A percentile compares a stretch with the other conserved stretches of the same genome.
Conservation (phyloP, 2,113 vertebrate genomes). For the Argyrosomus japonicus region DNA sequence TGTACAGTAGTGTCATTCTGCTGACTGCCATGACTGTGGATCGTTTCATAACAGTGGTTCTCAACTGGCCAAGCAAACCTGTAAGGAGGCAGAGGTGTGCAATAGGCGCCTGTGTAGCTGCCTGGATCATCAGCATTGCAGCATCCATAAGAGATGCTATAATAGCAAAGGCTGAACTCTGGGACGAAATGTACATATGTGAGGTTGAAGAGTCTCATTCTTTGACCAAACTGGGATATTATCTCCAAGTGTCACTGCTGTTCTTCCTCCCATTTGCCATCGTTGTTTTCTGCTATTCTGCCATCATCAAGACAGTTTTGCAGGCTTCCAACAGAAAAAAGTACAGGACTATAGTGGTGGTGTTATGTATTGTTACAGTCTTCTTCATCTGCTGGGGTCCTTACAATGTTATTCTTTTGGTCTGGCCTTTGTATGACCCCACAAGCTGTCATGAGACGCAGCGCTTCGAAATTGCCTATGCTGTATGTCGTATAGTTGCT, state of each 20-base stretch:
- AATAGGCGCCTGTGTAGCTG: constrained; percentile 55
- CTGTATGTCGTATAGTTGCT: constrained; percentile 76
- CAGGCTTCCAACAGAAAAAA: constrained; percentile 70
- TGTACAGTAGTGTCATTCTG: constrained; percentile 85
- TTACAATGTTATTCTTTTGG: constrained; percentile 78
- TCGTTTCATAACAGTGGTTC: constrained; percentile 82
- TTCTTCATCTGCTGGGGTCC: constrained; percentile 87
- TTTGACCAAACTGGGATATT: constrained; percentile 55
- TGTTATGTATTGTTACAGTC: constrained; percentile 78
- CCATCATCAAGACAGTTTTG: constrained; percentile 81
- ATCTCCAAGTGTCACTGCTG: constrained; percentile 79
- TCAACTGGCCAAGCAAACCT: constrained; percentile 43
- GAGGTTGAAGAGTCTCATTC: too few species aligned
- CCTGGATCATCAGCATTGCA: constrained; percentile 79
- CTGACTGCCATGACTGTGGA: constrained; percentile 85
- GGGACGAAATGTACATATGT: too few species aligned
- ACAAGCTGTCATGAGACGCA: constrained; percentile 20
- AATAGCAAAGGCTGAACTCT: constrained; percentile 1
- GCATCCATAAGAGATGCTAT: constrained; percentile 71
- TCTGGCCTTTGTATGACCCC: background rate
- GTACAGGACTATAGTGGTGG: constrained; percentile 73
- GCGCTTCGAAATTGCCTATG: constrained; percentile 19
- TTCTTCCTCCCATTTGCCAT: constrained; percentile 80
- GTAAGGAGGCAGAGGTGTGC: constrained; percentile 64
- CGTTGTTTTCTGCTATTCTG: constrained; percentile 82